Evolutionary conservation across 2,797 vertebrate genomes (phyloP).

Genomic region (Acanthurus lineatus): DNA sequence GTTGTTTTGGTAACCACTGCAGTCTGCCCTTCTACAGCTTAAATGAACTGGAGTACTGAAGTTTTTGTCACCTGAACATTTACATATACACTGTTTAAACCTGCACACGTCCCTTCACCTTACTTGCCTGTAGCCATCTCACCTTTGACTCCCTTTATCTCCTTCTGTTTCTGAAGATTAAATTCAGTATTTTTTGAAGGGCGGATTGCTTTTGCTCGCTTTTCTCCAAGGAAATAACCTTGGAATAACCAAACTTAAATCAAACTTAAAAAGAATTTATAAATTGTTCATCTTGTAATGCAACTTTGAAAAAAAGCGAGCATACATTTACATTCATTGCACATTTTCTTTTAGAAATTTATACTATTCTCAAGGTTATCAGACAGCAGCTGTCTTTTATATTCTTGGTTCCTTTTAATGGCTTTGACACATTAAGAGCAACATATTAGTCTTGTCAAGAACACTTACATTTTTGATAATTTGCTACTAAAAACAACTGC

Average conservation of each 20-base stretch:
- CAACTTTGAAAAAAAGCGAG: slow-evolving; percentile 2
- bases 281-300: slow-evolving; percentile 10
- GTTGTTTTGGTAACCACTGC: no score
- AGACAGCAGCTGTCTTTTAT: neutral
- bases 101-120: slow-evolving; percentile 4
- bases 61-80: neutral
- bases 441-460: neutral
- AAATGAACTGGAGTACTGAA: no score
- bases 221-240: no score
- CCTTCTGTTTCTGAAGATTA: neutral
- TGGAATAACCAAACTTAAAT: no score
- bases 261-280: neutral
- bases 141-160: neutral
- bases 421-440: slow-evolving; percentile 3
- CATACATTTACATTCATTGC: neutral
- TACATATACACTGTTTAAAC: slow-evolving; percentile 16
- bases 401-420: neutral
- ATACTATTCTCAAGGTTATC: slow-evolving; percentile 14
- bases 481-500: neutral
- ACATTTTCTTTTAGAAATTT: neutral
- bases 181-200: neutral
- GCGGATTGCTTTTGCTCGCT: neutral
- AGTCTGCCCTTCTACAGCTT: no score
- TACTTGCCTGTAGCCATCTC: neutral
- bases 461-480: neutral